phyloP scores from a whole-genome alignment of 1,140 invertebrate species.

The Agrypnia vestita region DNA sequence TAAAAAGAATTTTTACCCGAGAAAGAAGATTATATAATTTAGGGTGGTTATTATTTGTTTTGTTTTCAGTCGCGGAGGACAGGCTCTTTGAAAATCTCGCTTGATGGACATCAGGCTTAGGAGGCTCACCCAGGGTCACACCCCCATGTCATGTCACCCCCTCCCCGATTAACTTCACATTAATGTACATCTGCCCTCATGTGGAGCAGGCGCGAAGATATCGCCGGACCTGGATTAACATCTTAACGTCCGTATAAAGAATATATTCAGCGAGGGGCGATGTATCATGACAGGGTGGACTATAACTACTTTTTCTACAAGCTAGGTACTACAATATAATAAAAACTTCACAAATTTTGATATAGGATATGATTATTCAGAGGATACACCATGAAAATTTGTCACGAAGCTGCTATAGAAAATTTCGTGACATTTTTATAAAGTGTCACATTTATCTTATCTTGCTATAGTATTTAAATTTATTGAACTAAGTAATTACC shows the following conservation, averaged over 20 bases:
- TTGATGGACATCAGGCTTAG: conserved; percentile 46
- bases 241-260: neutral
- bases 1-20: too few species aligned
- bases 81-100: conserved; percentile 42
- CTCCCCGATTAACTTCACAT: neutral
- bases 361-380: too few species aligned
- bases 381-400: too few species aligned
- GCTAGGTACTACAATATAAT: too few species aligned
- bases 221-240: conserved; percentile 18
- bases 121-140: conserved; percentile 30
- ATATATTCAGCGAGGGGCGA: neutral
- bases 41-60: too few species aligned
- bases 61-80: neutral
- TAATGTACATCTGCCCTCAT: neutral
- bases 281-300: neutral
- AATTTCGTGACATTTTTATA: too few species aligned
- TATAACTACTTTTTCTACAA: neutral
- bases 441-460: too few species aligned
- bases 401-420: too few species aligned
- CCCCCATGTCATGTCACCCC: conserved; percentile 25
- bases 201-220: conserved; percentile 13
- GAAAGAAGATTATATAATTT: too few species aligned
- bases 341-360: too few species aligned
- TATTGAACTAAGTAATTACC: too few species aligned
- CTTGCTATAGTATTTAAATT: too few species aligned